Evolutionary conservation across 2,888 invertebrate genomes (phyloP).

Genomic region (Alloplasta piceator): DNA sequence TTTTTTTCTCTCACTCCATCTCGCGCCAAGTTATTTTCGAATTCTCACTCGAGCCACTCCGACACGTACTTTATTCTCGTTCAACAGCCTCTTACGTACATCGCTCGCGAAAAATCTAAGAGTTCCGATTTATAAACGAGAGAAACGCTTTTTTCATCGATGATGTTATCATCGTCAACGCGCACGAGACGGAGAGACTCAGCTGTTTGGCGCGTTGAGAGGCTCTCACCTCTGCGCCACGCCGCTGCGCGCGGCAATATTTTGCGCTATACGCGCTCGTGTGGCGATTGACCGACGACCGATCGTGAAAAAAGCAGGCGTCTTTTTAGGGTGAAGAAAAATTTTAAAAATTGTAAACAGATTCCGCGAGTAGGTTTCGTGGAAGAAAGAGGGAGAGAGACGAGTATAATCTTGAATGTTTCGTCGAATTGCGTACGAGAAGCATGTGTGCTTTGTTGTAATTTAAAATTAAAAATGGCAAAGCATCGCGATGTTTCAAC

Average conservation of each 20-base stretch:
- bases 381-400: neutral
- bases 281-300: too few relatives aligned
- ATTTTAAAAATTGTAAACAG: neutral
- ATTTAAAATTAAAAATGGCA: conserved; percentile 1
- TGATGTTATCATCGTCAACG: too few relatives aligned
- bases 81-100: conserved; percentile 53
- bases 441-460: neutral
- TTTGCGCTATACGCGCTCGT: too few relatives aligned
- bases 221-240: too few relatives aligned
- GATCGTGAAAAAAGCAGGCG: too few relatives aligned
- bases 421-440: neutral
- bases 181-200: too few relatives aligned
- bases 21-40: conserved; percentile 64
- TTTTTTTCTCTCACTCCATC: conserved; percentile 56
- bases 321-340: too few relatives aligned
- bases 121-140: conserved; percentile 2
- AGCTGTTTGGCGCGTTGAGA: too few relatives aligned
- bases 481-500: too few relatives aligned
- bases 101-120: conserved; percentile 30
- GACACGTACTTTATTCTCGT: conserved; percentile 47
- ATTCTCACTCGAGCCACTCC: conserved; percentile 32
- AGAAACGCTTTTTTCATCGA: too few relatives aligned
- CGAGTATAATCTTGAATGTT: neutral
- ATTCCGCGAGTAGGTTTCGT: neutral
- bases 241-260: too few relatives aligned